Base-by-base conservation (phyloP, 1,140 invertebrate species). In the Drosophila pseudoobscura region DNA sequence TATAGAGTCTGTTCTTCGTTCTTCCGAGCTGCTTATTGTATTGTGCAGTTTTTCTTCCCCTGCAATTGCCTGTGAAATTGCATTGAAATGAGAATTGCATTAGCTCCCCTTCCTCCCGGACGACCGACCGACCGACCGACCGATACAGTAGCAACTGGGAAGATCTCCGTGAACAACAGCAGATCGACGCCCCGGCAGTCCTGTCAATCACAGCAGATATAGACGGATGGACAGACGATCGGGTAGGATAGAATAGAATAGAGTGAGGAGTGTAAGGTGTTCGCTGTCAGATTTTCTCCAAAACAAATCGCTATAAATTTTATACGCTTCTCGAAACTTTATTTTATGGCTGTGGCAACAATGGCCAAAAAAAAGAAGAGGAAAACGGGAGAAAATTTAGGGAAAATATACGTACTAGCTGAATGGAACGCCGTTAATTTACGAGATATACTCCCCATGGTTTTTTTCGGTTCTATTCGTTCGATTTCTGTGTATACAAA, bases 391-490 rank as follows among this genome's bases (percentile, higher is more conserved):
- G 51, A 54, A 55, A 55, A 55, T 31, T 31, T 43, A 59, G 35
- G 24, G 39, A 46, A 20, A 55, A 61, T 39, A 26, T 49, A 45
- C 20, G 11, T 72, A 73, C 60, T 60, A 62, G 52, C 59, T 22
- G 78, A 68, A 43, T 68, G 66, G 71, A 88, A 88, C 83, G 83
- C 82, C 83, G 87, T 90, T 89, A 89, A 89, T 90, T 90, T 90
- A 90, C 87, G 87, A 90, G 78, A 90, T 89, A 72, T 90, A 90
- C 87, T 90, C 87, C 87, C 87, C 80, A 87, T 79, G 80, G 85
- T 59, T 72, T 69, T 50, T 58, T 47, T 78, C 61, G 55, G 45
- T 71, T 78, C 65, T 59, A 73, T 78, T 68, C 49, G 65, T 35
- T 35, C 31, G 31, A 35, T 35, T 55, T 54, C 69, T 71, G 63